Evolutionary conservation across 1,140 invertebrate genomes (phyloP).

Genomic region (Druon quercuslanigerum): DNA sequence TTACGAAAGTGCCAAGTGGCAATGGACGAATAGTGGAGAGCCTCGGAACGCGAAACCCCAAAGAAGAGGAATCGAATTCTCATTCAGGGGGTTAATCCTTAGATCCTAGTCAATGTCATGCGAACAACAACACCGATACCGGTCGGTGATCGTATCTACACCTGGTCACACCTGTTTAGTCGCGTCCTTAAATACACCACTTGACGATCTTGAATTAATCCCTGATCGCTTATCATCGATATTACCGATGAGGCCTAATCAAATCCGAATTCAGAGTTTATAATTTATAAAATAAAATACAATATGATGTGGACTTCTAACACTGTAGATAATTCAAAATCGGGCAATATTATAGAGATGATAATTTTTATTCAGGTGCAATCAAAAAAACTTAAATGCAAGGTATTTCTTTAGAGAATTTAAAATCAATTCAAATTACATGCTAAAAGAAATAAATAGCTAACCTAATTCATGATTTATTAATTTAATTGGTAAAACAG

Average conservation of each 20-base stretch:
- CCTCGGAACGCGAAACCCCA: not conserved
- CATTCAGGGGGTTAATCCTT: not conserved
- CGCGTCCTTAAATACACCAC: slow-evolving; percentile 11
- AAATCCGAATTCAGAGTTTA: no score
- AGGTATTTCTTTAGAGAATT: no score
- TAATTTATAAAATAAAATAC: no score
- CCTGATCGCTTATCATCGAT: not conserved
- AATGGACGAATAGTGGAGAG: slow-evolving; percentile 1
- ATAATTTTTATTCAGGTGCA: no score
- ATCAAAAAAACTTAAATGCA: no score
- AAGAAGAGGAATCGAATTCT: slow-evolving; percentile 10
- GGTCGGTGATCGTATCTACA: slow-evolving; percentile 52
- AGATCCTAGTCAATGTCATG: not conserved
- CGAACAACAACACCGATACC: slow-evolving; percentile 35
- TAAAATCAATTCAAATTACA: no score
- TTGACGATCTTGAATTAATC: not conserved
- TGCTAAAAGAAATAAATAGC: no score
- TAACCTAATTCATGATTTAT: no score
- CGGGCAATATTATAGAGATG: no score
- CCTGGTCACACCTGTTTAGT: slow-evolving; percentile 58
- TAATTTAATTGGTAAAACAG: no score
- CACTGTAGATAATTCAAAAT: no score
- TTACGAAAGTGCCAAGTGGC: slow-evolving; percentile 63
- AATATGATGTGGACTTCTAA: no score
- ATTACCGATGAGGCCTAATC: not conserved